These are phyloP conservation scores for Eulithis testata DNA, from an alignment of 2,888 invertebrate genomes.

Conservation along the genomic window DNA sequence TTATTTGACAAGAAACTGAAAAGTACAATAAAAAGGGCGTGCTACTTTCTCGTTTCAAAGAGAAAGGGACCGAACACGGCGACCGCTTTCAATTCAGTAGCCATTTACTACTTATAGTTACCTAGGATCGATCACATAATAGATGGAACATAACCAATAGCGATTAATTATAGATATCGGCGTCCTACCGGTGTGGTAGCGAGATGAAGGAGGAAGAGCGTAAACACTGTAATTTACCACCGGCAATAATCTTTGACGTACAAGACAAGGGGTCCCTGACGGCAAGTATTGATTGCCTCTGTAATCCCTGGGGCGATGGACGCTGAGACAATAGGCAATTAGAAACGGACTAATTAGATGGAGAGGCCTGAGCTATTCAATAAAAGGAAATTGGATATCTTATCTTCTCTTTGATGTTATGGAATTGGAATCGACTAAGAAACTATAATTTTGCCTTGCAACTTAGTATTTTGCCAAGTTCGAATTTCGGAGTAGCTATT, in stretches of 20 bases:
- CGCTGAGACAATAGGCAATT: conserved; percentile 53
- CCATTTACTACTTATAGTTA: conserved; percentile 17
- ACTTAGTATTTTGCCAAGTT: not conserved
- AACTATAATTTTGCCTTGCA: too few relatives aligned
- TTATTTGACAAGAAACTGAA: conserved; percentile 10
- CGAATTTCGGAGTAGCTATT: too few relatives aligned
- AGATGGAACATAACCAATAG: conserved; percentile 39
- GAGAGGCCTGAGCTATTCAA: conserved; percentile 34
- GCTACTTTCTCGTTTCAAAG: conserved; percentile 34
- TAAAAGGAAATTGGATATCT: conserved; percentile 33
- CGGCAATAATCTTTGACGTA: conserved; percentile 60
- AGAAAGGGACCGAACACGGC: conserved; percentile 30
- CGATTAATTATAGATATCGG: conserved; percentile 42
- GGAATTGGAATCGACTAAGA: conserved; percentile 1
- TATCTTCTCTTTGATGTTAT: conserved; percentile 16
- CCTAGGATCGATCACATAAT: conserved; percentile 31
- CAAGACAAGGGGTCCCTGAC: conserved; percentile 60
- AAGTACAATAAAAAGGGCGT: conserved; percentile 23
- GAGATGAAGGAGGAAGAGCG: conserved; percentile 42
- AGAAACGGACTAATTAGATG: conserved; percentile 52
- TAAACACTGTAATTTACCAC: conserved; percentile 61
- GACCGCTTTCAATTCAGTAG: conserved; percentile 18
- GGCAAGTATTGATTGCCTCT: conserved; percentile 57
- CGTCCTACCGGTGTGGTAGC: conserved; percentile 24
- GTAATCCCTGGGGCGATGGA: conserved; percentile 50